Evolutionary conservation across 2,888 invertebrate genomes (phyloP), one percentile per base, ranked within the genome.

Genomic region (Phymatocera aterrima): DNA sequence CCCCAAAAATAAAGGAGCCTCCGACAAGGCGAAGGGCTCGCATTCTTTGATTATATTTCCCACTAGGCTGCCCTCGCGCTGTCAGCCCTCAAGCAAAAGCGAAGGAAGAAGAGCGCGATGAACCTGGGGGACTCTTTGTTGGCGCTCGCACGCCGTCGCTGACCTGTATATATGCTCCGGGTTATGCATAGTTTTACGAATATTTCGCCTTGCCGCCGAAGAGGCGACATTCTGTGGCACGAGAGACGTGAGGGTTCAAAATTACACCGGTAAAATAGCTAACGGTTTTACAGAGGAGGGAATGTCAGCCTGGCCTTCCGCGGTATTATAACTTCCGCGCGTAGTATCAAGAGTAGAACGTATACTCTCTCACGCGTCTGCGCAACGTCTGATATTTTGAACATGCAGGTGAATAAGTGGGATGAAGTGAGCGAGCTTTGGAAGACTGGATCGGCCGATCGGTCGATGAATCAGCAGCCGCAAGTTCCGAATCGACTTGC

Each of bases 151-250:
- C 72, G 28, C 31, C 72, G 31, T 34, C 51, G 18, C 72, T 72
- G 72, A 72, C 72, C 72, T 34, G 72, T 31, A n/a, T n/a, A n/a
- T n/a, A 72, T 72, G 72, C 72, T 34, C 24, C 72, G 72, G 72
- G 77, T 77, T 81, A 85, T 84, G 87, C 88, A 89, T 88, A 88
- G 87, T 88, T 88, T 88, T 87, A 86, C 87, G 86, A 88, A 88
- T 87, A 88, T 88, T 86, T 87, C 83, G 79, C 84, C 84, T 84
- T 85, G 85, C 85, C 84, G 83, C 79, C 80, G 81, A 81, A 18
- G 79, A 83, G 84, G 84, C 84, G 84, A 87, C 85, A 85, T 86
- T 83, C 85, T 80, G 78, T 80, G 77, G 79, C 79, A 78, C 48
- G 79, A 74, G 37, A 40, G 75, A 51, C 34, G 21, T 77, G 72